Conservation (phyloP, 2,888 invertebrate genomes). For the Anoncus sp. region DNA sequence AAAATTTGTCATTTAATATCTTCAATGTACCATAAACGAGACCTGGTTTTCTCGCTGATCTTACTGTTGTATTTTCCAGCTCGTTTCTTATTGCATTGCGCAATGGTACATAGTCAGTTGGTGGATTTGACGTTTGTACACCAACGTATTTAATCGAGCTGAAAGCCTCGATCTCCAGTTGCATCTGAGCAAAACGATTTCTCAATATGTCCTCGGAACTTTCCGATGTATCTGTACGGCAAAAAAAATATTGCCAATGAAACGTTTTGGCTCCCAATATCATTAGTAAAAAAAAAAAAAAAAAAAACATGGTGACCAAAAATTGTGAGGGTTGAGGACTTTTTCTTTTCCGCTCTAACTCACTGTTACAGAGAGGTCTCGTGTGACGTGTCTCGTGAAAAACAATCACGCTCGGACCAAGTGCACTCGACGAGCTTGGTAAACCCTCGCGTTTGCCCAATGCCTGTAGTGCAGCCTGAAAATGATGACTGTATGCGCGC, state of each 20-base stretch:
- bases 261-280: too few species aligned
- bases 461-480: conserved; percentile 85
- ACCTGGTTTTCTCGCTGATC: conserved; percentile 88
- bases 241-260: too few species aligned
- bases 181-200: conserved; percentile 86
- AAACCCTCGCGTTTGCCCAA: conserved; percentile 81
- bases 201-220: conserved; percentile 87
- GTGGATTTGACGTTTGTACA: conserved; percentile 84
- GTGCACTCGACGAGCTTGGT: conserved; percentile 83
- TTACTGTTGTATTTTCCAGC: conserved; percentile 88
- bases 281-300: too few species aligned
- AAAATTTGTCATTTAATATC: conserved; percentile 91
- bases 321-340: too few species aligned
- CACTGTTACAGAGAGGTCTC: conserved; percentile 86
- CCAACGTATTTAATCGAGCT: conserved; percentile 89
- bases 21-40: conserved; percentile 89
- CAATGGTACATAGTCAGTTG: conserved; percentile 87
- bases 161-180: conserved; percentile 88
- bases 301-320: too few species aligned
- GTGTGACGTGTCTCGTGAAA: conserved; percentile 93
- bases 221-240: conserved; percentile 85
- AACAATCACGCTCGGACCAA: conserved; percentile 90
- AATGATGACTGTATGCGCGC: conserved; percentile 89
- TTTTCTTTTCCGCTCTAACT: conserved; percentile 65
- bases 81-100: conserved; percentile 86